These are phyloP conservation scores for Drosophila ercepeae DNA, from an alignment of 1,140 invertebrate genomes.

Conservation along the genomic window DNA sequence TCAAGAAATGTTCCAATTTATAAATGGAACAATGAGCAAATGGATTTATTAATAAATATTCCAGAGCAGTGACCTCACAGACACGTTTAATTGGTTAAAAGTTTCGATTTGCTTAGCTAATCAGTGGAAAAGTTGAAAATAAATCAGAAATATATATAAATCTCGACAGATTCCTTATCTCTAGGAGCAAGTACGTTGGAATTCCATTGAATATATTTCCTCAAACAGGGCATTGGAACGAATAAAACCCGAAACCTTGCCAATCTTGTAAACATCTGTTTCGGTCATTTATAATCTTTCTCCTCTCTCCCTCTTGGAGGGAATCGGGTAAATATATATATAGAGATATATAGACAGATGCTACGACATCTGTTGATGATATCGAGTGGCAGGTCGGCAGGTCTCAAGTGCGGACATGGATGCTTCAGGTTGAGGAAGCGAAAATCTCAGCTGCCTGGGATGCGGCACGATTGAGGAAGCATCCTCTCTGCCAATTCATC, in stretches of 20 bases:
- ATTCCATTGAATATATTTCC: constrained; percentile 5
- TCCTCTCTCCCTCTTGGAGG: neutral
- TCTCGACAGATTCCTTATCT: constrained; percentile 8
- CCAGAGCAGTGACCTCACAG: constrained; percentile 40
- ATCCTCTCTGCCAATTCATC: constrained; percentile 40
- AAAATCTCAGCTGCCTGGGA: constrained; percentile 35
- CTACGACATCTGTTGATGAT: constrained; percentile 47
- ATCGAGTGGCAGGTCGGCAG: constrained; percentile 23
- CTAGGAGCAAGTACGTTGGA: neutral
- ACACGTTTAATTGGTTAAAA: neutral
- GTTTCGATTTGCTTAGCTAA: neutral
- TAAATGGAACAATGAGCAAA: constrained; percentile 35
- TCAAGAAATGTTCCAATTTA: constrained; percentile 40
- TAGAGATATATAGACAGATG: constrained; percentile 47
- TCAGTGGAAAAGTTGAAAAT: constrained; percentile 19
- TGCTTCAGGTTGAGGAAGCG: constrained; percentile 72
- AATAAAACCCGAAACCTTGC: constrained; percentile 15
- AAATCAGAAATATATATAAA: constrained; percentile 26
- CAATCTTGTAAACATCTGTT: constrained; percentile 23
- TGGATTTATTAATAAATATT: constrained; percentile 18
- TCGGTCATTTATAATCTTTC: neutral
- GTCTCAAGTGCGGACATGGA: constrained; percentile 39
- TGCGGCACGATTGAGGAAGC: constrained; percentile 71
- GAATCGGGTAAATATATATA: constrained; percentile 15
- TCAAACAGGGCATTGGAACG: constrained; percentile 13